Evolutionary conservation across 2,797 vertebrate species (phyloP).

Genomic region (Eupleurogrammus muticus): DNA sequence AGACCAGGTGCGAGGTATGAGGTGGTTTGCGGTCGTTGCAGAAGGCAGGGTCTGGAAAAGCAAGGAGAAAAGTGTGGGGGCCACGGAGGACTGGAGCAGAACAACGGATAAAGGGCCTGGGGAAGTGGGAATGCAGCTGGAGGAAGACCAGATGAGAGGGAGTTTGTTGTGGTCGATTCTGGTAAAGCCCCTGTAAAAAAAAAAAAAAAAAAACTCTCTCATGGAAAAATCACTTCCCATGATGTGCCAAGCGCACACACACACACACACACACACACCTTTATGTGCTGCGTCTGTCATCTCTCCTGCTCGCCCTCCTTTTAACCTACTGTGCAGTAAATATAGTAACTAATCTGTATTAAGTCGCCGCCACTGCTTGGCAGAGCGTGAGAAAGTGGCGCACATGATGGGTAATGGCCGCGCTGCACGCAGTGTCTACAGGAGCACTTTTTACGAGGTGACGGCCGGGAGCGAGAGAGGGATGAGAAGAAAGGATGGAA

Average conservation of each 20-base stretch:
- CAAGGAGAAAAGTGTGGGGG: too few relatives aligned
- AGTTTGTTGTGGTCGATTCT: slow-evolving; percentile 81
- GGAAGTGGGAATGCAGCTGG: too few relatives aligned
- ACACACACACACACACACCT: slow-evolving; percentile 30
- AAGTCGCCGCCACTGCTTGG: slow-evolving; percentile 68
- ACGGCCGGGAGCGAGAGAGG: slow-evolving; percentile 34
- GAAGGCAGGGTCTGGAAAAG: too few relatives aligned
- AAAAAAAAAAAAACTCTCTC: slow-evolving; percentile 61
- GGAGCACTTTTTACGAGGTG: slow-evolving; percentile 73
- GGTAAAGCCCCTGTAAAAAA: slow-evolving; percentile 81
- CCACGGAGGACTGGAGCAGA: too few relatives aligned
- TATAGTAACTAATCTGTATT: slow-evolving; percentile 73
- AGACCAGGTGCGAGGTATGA: too few relatives aligned
- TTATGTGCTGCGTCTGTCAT: slow-evolving; percentile 40
- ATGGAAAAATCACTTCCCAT: slow-evolving; percentile 84
- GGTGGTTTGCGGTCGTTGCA: too few relatives aligned
- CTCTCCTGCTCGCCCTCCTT: slow-evolving; percentile 28
- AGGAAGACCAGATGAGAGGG: slow-evolving; percentile 60
- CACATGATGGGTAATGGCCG: slow-evolving; percentile 83
- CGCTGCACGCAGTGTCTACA: slow-evolving; percentile 78
- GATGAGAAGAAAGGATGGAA: slow-evolving; percentile 49
- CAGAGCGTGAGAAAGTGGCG: slow-evolving; percentile 81
- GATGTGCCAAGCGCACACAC: slow-evolving; percentile 66
- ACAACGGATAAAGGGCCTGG: too few relatives aligned
- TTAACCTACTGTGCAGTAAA: slow-evolving; percentile 54